Base-by-base conservation (phyloP, 2,113 vertebrate species). In the Cephalopholis sonnerati region DNA sequence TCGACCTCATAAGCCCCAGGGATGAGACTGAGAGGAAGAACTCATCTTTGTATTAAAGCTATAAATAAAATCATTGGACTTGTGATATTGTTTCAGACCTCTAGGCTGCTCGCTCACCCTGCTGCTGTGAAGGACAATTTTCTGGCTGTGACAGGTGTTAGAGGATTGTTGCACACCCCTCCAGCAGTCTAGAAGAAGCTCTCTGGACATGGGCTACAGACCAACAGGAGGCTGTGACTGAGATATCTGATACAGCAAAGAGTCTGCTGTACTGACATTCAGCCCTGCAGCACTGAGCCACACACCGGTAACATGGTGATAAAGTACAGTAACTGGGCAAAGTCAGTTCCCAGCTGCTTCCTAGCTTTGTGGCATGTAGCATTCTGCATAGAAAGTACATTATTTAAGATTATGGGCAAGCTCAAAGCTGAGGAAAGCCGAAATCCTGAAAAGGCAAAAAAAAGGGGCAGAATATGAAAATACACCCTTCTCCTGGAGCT, bases 61-160 rank as follows among this genome's bases (percentile, higher is more conserved):
- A 94, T 91, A 94, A 94, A 92, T 93, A 94, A 90, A 91, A 86
- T 89, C 84, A 91, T 81, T 85, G 84, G 69, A 92, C 83, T 84
- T 91, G 84, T 81, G 73, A 91, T 91, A 90, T 91, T 89, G 85
- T 89, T 91, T 91, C 70, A 76, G 59, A 87, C 82, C 93, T 89
- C 61, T 48, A 67, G 90, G 92, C 92, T 83, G 84, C 86, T 89
- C 84, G 83, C 77, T 92, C 89, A 90, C 27, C 75, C 69, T 68
- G 74, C 77, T 70, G 81, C 84, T 77, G 79, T 82, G 71, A 92
- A 86, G 84, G 88, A 86, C 85, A 79, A 85, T 80, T 79, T 85
- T 81, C 76, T 78, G 74, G 24, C 74, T 75, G 58, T 90, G 91
- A 88, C 91, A 92, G 90, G 88, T 93, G 91, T 91, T 85, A 70